Evolutionary conservation across 1,140 invertebrate genomes (phyloP).

Genomic region (Apocrypta bakeri): DNA sequence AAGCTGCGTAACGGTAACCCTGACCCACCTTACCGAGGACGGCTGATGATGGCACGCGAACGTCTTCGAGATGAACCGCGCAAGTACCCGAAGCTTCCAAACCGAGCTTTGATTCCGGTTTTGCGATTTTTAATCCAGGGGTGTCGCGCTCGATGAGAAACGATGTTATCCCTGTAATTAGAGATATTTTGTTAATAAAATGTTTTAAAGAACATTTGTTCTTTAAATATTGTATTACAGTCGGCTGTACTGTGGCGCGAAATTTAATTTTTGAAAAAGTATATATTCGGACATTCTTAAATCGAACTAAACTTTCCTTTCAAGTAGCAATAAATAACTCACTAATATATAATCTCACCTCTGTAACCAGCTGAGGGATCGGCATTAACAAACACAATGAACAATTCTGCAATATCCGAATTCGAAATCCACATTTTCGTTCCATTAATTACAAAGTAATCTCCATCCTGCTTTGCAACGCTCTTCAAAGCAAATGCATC

Average conservation of each 20-base stretch:
- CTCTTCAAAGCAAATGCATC: conserved; percentile 94
- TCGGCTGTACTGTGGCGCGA: too few relatives aligned
- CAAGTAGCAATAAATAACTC: too few relatives aligned
- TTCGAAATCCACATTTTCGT: conserved; percentile 98
- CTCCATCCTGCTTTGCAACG: conserved; percentile 88
- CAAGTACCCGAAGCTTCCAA: conserved; percentile 92
- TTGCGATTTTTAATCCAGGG: conserved; percentile 88
- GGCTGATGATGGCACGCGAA: conserved; percentile 82
- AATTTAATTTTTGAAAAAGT: too few relatives aligned
- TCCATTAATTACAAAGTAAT: conserved; percentile 85
- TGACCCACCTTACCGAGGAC: conserved; percentile 90
- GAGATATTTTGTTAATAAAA: too few relatives aligned
- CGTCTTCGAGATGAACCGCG: conserved; percentile 95
- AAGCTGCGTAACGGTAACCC: conserved; percentile 97
- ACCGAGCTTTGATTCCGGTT: conserved; percentile 95
- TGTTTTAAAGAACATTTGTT: too few relatives aligned
- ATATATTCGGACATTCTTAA: too few relatives aligned
- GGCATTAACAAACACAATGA: conserved; percentile 93
- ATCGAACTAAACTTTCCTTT: too few relatives aligned
- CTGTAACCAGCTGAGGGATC: conserved; percentile 77
- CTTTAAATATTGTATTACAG: too few relatives aligned
- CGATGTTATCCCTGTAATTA: conserved; percentile 87
- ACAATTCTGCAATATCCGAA: conserved; percentile 91
- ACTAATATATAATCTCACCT: not conserved
- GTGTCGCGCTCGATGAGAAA: conserved; percentile 95